phyloP scores from a whole-genome alignment of 2,113 vertebrate genomes.

The Lutjanus erythropterus region DNA sequence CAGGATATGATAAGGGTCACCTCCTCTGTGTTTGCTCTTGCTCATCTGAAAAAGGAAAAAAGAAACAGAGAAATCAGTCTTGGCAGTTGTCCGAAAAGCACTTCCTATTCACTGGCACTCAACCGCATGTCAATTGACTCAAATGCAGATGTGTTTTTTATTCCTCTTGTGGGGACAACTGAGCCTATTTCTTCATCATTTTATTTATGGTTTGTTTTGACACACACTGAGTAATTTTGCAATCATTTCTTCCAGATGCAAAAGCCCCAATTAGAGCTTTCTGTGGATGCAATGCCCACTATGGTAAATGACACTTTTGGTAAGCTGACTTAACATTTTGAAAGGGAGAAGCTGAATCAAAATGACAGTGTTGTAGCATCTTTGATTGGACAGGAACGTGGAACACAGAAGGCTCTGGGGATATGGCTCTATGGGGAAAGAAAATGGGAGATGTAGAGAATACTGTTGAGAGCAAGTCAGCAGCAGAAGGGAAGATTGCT shows the following conservation, averaged over 20 bases:
- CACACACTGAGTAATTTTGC: conserved; percentile 36
- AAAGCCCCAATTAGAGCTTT: conserved; percentile 27
- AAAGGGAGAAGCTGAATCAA: conserved; percentile 39
- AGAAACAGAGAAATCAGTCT: conserved; percentile 58
- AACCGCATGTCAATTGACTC: conserved; percentile 46
- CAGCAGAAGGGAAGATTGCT: background rate
- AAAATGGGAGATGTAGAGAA: conserved; percentile 15
- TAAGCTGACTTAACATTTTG: conserved; percentile 52
- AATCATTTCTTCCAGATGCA: conserved; percentile 47
- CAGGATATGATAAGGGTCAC: conserved; percentile 60
- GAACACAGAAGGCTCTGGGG: conserved; percentile 15
- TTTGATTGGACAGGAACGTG: conserved; percentile 42
- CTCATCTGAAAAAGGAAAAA: conserved; percentile 72
- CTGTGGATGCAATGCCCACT: background rate
- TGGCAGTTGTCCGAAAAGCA: conserved; percentile 30
- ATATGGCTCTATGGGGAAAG: background rate
- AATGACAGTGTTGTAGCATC: conserved; percentile 27
- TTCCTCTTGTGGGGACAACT: conserved; percentile 21
- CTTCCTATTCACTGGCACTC: conserved; percentile 30
- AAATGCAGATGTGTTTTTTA: conserved; percentile 34
- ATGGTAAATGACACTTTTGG: conserved; percentile 35
- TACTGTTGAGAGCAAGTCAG: background rate
- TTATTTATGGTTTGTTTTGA: conserved; percentile 43
- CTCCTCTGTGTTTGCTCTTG: conserved; percentile 57
- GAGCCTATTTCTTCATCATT: conserved; percentile 28